phyloP scores from a whole-genome alignment of 1,140 invertebrate genomes.

The Drosophila kanapiae region DNA sequence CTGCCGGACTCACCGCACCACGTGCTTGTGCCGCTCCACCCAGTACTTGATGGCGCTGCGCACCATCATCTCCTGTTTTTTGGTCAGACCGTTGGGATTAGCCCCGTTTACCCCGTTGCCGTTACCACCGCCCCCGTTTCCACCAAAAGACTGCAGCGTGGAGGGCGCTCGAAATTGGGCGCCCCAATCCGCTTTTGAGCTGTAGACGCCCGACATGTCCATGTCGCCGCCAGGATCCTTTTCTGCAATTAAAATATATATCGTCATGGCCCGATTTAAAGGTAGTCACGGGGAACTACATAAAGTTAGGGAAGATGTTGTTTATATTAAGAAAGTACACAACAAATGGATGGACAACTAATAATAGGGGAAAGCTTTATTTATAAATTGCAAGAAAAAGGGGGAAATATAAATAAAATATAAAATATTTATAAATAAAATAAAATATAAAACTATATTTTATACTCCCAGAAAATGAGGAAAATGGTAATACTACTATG shows the following conservation, averaged over 20 bases:
- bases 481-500: no score
- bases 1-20: constrained; percentile 88
- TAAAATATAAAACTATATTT: no score
- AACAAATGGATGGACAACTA: not conserved
- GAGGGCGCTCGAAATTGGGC: constrained; percentile 89
- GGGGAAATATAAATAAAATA: no score
- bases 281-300: not conserved
- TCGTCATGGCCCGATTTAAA: not conserved
- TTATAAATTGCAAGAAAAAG: not conserved
- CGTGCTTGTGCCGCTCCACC: constrained; percentile 94
- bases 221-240: constrained; percentile 86
- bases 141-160: constrained; percentile 87
- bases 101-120: constrained; percentile 67
- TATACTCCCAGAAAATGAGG: no score
- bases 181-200: constrained; percentile 91
- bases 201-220: constrained; percentile 91
- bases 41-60: constrained; percentile 94
- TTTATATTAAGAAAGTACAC: no score
- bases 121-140: constrained; percentile 39
- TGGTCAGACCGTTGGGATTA: constrained; percentile 91
- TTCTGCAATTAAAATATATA: constrained; percentile 72
- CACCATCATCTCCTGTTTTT: constrained; percentile 93
- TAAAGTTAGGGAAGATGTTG: not conserved
- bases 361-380: not conserved
- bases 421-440: no score